Evolutionary conservation across 2,888 invertebrate species (phyloP), one percentile per base, ranked within the genome.

Genomic region (Zelleria hepariella): DNA sequence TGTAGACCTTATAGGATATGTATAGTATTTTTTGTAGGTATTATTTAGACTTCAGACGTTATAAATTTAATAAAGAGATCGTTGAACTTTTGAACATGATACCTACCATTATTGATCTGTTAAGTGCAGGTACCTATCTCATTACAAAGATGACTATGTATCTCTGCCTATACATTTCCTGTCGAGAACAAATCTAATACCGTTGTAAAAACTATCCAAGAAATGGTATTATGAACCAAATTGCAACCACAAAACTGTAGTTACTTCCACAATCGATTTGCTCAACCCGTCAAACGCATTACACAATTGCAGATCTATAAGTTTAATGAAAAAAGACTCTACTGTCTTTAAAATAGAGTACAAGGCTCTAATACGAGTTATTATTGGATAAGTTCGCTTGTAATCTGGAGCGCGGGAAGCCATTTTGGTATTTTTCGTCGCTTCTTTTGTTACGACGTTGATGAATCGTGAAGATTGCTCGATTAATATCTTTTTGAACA

Each of bases 371-470:
- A 10, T 15, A 15, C 15, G 15, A 15, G 32, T 42, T 42, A 42
- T 42, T 42, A 15, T 15, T 42, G 32, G 6, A 15, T 42, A 15
- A 42, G 32, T 42, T 42, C 15, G 32, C 32, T 42, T 42, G 32
- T 42, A 42, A 42, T 42, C 15, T 42, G 15, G 32, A 42, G 32
- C 32, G 32, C 32, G 18, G 20, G 18, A 23, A 25, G 53, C 53
- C 53, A 53, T 54, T 54, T 54, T 54, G 53, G 23, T 23, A 21
- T 51, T 26, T 54, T 54, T 49, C 49, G 49, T 49, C 49, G 49
- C 49, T 18, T 49, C 49, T 54, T 23, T 54, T 25, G 53, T n/a
- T 54, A 54, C 23, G 24, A 24, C 25, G 24, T 54, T 54, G 53
- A 54, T 24, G 10, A 24, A 54, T 54, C 10, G 26, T 49, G 18